Base-by-base conservation (phyloP, 92 coral and sea anemone genomes). In the Phenganax marumi region DNA sequence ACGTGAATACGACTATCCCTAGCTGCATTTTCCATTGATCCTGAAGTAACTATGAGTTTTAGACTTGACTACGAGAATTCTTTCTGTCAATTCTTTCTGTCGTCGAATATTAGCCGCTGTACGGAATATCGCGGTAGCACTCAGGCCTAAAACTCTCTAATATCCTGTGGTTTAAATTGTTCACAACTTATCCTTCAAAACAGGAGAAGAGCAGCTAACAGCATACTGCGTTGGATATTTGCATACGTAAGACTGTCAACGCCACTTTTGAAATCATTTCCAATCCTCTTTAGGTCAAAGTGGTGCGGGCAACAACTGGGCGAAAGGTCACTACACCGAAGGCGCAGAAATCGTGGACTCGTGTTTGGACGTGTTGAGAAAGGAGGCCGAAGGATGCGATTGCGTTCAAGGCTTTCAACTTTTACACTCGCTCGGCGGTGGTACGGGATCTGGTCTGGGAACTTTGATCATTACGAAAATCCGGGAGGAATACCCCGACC, bases 391-490 rank as follows among this genome's bases (percentile, higher is more conserved):
- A 71, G 96, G 92, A 13, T 93, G 97, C 72, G 97, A 93, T 85
- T 91, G 93, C 79, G 81, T 93, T 47, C 97, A 93, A 80, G 97
- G 97, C 73, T 93, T 93, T 76, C 97, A 93, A 73, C 87, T 93
- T 50, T 88, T 94, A 19, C 97, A 93, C 71, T 93, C 97, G 76
- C 96, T 93, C 57, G 97, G 97, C 73, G 97, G 97, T 62, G 97
- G 97, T 57, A 93, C 97, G 73, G 97, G 97, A 49, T 91, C 97
- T 55, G 97, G 97, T 61, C 84, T 93, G 85, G 97, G 97, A 16
- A 93, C 97, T 57, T 77, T 93, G 55, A 85, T 93, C 25, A 91
- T 91, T 70, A 91, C 97, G 1, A 93, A 93, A 82, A 91, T 93
- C 63, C 97, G 97, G 60, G 97, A 93, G 19, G 97, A 93, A 81